Conservation (phyloP, 1,140 invertebrate genomes). For the Orchesella cincta region DNA sequence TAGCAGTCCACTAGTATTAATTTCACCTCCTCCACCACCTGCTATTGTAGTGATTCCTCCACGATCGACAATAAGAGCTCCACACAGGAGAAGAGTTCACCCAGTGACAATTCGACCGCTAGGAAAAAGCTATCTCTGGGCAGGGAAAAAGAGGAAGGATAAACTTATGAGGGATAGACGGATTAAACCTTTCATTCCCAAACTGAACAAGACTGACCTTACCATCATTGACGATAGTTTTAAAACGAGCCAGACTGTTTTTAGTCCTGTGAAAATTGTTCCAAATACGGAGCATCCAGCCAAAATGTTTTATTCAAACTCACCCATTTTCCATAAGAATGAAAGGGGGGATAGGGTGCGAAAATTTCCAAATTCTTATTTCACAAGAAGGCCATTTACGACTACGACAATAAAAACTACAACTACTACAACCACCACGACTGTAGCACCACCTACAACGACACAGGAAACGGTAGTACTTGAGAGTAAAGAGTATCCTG, state of each 20-base stretch:
- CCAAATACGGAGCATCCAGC: background rate
- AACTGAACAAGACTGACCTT: background rate
- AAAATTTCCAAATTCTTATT: constrained; percentile 1
- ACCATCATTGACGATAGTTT: background rate
- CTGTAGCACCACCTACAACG: background rate
- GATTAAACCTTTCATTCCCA: background rate
- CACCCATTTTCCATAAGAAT: background rate
- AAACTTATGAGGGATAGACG: background rate
- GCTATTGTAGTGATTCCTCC: constrained; percentile 8
- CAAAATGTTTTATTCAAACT: constrained; percentile 12
- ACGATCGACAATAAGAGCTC: background rate
- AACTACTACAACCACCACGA: background rate
- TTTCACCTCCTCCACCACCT: background rate
- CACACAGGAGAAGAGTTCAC: background rate
- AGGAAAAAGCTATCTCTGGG: constrained; percentile 22
- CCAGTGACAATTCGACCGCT: constrained; percentile 13
- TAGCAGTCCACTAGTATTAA: background rate
- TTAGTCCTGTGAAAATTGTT: background rate
- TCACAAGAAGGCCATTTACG: background rate
- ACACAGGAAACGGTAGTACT: background rate
- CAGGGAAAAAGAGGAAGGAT: background rate
- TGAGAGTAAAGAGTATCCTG: background rate
- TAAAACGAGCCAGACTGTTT: background rate
- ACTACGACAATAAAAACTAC: background rate
- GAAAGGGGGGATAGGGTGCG: background rate